Percentiles rank a stretch among this genome's conserved stretches.
phyloP scores from a whole-genome alignment of 2,888 invertebrate genomes.

The Chrysolina haemoptera region DNA sequence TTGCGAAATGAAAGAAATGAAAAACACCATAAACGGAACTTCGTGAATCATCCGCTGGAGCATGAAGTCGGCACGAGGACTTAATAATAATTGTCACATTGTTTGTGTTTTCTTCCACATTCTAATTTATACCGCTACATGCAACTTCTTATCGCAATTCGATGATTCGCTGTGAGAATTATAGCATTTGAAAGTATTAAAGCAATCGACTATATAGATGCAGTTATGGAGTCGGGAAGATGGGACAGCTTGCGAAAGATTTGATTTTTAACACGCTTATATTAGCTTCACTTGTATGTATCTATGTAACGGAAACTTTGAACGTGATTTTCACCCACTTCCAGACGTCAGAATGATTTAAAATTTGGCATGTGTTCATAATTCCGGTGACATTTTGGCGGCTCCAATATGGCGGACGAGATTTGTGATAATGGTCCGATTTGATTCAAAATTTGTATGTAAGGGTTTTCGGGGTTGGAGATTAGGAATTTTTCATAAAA shows the following conservation, averaged over 20 bases:
- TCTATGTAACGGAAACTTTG: too few species aligned
- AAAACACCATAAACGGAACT: background rate
- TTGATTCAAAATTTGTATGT: too few species aligned
- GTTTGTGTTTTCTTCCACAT: background rate
- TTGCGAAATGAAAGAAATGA: background rate
- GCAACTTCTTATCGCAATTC: conserved; percentile 2
- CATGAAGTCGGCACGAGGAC: conserved; percentile 4
- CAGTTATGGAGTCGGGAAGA: background rate
- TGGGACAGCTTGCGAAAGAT: background rate
- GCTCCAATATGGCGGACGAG: too few species aligned
- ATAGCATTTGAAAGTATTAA: background rate
- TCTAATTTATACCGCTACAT: conserved; percentile 21
- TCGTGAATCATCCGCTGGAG: background rate
- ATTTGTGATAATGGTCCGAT: too few species aligned
- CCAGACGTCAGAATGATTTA: too few species aligned
- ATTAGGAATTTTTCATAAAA: too few species aligned
- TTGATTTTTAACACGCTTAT: too few species aligned
- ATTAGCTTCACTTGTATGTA: too few species aligned
- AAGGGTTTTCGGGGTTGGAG: too few species aligned
- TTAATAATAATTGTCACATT: conserved; percentile 8
- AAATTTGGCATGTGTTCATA: too few species aligned
- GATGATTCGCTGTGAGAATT: conserved; percentile 1
- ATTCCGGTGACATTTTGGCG: too few species aligned
- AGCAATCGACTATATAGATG: background rate
- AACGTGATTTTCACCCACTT: too few species aligned